Evolutionary conservation across 64 coral and sea anemone species (phyloP).

Genomic region (Catalaphyllia jardinei): DNA sequence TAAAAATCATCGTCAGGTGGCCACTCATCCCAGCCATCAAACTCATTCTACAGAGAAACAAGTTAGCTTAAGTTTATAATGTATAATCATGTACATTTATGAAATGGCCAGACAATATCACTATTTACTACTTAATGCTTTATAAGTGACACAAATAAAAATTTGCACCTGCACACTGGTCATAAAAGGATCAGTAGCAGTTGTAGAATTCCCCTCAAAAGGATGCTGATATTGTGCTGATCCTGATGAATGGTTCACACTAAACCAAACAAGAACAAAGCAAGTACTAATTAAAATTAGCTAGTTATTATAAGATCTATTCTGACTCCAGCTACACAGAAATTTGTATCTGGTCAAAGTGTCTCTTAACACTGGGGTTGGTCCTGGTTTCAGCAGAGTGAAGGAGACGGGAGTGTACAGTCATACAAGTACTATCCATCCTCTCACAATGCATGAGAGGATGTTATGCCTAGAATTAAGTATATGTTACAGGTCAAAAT

Average conservation of each 20-base stretch:
- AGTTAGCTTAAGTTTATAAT: not conserved
- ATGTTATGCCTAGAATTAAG: no score
- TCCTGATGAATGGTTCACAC: conserved; percentile 11
- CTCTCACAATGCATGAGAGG: no score
- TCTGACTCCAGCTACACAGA: not conserved
- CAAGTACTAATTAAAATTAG: no score
- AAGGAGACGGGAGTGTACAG: no score
- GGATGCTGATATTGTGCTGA: not conserved
- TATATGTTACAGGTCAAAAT: no score
- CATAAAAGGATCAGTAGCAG: conserved; percentile 3
- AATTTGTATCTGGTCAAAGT: not conserved
- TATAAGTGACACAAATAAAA: no score
- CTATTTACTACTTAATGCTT: no score
- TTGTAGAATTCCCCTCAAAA: not conserved
- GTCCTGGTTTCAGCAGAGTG: no score
- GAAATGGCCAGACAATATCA: no score
- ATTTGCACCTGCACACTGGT: not conserved
- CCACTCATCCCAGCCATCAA: not conserved
- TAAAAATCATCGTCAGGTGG: not conserved
- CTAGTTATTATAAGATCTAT: no score
- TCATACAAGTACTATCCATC: no score
- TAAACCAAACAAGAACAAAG: not conserved
- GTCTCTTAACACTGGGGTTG: not conserved
- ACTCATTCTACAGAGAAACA: not conserved
- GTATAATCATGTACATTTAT: not conserved